Evolutionary conservation across 2,888 invertebrate species (phyloP), one percentile per base, ranked within the genome.

Genomic region (Chymomyza caudatula): DNA sequence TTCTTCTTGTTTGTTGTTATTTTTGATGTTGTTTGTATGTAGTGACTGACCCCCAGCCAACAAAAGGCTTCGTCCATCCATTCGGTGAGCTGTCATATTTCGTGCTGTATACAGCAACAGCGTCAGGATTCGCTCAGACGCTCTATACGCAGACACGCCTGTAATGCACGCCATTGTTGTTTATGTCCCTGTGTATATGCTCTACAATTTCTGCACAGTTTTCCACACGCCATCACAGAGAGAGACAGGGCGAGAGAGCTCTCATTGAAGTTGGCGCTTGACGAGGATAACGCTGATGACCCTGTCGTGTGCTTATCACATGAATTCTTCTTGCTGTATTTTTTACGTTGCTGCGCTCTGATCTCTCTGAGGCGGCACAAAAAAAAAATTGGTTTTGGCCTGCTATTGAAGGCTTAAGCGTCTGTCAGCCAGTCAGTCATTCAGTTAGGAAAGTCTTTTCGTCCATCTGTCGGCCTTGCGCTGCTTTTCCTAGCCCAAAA

Each of bases 321-420:
- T 80, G 82, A 80, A 80, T 80, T 80, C 78, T 74, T 80, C 68
- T 71, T 68, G 67, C 57, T 65, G 65, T 70, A 71, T 68, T 70
- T 63, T 69, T 71, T 69, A 49, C 44, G 52, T 49, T 58, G 47
- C 57, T 73, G 73, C 73, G 69, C 65, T 62, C 71, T 78, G 70
- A 78, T 81, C 74, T 29, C 78, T 56, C 5, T 44, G 13, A 6
- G 65, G 66, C 61, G 67, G 73, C 29, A 8, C 8, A 29, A 37
- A 37, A 37, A 11, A 8, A 37, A 37, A 37, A 37, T 37, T 37
- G 76, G 68, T 63, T 64, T 56, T 65, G 22, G 79, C 60, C 78
- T 83, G 81, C 68, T 78, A 82, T 82, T 85, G 82, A 82, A 83
- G 86, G 82, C 85, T 85, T 82, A 78, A 78, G 71, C 84, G 77